Evolutionary conservation across 2,113 vertebrate genomes (phyloP), one percentile per base, ranked within the genome.

Genomic region (Motacilla alba): DNA sequence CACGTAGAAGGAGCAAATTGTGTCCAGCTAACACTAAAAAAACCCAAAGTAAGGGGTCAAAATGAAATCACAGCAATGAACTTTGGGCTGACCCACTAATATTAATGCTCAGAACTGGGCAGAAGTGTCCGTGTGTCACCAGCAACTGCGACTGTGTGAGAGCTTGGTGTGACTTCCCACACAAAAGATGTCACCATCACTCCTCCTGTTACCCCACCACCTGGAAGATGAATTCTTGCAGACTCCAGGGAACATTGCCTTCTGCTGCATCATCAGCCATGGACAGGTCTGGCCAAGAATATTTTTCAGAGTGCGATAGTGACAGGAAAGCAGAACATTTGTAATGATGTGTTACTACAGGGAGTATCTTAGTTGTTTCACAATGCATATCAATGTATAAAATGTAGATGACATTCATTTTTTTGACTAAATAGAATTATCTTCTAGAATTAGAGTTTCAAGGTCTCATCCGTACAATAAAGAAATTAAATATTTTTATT

Each of bases 401-500:
- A 72, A 70, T 58, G 52, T 27, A 70, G 47, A 28, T 27, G 15
- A 43, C 35, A 59, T 73, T 69, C 8, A 11, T 4, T 66, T 83
- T 85, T 64, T 56, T 75, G 11, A 78, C n/a, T 46, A 59, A 84
- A 78, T 37, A 85, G 53, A 89, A 91, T 60, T 53, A 72, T 30
- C 20, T 83, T 53, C 28, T 33, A 64, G 50, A 76, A 59, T 67
- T 55, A 73, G 22, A 80, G 56, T 15, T 93, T 83, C 37, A 31
- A 75, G 68, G 73, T 81, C 60, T 93, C 44, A 86, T 74, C 52
- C 18, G 68, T 81, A 72, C 26, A 72, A 68, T 12, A 72, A 83
- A 64, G 67, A 80, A 88, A 88, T 83, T 9, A 77, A 90, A 64
- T 88, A 76, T 86, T 88, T 95, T 93, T 83, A 83, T 47, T 95